Conservation (phyloP, 2,113 vertebrate genomes). For the Pitta sordida region DNA sequence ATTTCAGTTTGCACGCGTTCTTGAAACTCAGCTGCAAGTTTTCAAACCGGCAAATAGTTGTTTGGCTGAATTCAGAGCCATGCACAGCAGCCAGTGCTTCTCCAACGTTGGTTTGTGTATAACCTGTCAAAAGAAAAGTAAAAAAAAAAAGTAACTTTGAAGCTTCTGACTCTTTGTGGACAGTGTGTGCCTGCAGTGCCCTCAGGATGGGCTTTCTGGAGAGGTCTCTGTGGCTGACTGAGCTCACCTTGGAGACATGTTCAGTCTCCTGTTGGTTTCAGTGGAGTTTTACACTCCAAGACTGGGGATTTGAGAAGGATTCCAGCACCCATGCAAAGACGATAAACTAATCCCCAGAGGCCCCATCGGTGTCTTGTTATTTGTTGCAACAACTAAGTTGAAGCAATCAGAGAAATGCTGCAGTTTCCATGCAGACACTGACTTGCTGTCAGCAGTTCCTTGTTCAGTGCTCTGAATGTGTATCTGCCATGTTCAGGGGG, state of each 20-base stretch:
- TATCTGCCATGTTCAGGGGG: not conserved
- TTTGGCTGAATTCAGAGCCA: slow-evolving; percentile 97
- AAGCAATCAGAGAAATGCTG: not conserved
- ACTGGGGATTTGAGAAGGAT: not conserved
- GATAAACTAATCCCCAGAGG: not conserved
- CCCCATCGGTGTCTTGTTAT: not conserved
- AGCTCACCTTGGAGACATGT: not conserved
- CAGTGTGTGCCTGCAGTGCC: not conserved
- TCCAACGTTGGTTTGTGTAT: slow-evolving; percentile 97
- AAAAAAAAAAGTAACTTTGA: not conserved
- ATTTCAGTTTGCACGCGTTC: slow-evolving; percentile 96
- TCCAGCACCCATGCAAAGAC: not conserved
- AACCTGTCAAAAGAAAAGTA: slow-evolving; percentile 74
- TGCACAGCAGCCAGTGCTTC: slow-evolving; percentile 96
- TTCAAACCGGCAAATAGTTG: slow-evolving; percentile 97
- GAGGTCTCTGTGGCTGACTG: not conserved
- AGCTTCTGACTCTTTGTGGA: not conserved
- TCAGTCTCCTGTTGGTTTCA: not conserved
- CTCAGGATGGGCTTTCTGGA: not conserved
- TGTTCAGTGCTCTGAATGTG: not conserved
- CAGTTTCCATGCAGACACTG: not conserved
- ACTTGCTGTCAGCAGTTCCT: not conserved
- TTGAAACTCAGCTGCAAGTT: slow-evolving; percentile 98
- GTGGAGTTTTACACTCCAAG: not conserved
- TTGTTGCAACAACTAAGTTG: not conserved